Percentiles rank a stretch among this genome's conserved stretches.
Evolutionary conservation across 2,888 invertebrate genomes (phyloP).

Genomic region (Catocala sponsa): DNA sequence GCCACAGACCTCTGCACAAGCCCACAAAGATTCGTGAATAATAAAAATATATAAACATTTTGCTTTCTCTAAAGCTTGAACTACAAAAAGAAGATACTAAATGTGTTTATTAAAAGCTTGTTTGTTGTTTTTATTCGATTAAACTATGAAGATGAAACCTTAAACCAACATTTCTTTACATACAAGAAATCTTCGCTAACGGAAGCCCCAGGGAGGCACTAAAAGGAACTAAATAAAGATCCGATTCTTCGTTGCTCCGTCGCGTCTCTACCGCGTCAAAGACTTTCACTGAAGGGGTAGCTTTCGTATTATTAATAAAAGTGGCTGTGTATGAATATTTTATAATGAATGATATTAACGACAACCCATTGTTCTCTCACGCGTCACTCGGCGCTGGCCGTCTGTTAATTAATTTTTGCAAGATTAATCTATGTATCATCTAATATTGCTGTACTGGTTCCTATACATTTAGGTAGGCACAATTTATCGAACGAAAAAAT

Average conservation of each 20-base stretch:
- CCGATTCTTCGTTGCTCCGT: background rate
- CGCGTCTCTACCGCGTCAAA: constrained; percentile 1
- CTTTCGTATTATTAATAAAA: background rate
- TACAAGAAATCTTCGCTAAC: background rate
- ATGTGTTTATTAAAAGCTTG: no score
- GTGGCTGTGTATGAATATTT: constrained; percentile 24
- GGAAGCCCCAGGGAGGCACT: background rate
- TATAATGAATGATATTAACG: constrained; percentile 34
- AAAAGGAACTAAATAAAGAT: constrained; percentile 3
- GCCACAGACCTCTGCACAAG: background rate
- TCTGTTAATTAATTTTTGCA: constrained; percentile 53
- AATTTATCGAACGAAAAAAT: background rate
- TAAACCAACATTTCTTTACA: background rate
- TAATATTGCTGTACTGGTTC: constrained; percentile 33
- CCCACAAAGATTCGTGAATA: background rate
- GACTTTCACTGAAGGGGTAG: background rate
- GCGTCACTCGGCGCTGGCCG: constrained; percentile 38
- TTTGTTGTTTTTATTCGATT: no score
- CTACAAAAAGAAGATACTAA: no score
- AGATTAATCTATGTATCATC: constrained; percentile 51
- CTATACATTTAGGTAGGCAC: constrained; percentile 11
- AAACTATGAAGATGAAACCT: no score
- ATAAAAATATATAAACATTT: background rate
- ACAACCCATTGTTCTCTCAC: constrained; percentile 40
- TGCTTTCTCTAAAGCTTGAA: no score